A percentile compares a stretch with the other conserved stretches of the same genome.
These are phyloP conservation scores for Artemia sinica DNA, from an alignment of 2,888 invertebrate genomes.

Conservation along the genomic window DNA sequence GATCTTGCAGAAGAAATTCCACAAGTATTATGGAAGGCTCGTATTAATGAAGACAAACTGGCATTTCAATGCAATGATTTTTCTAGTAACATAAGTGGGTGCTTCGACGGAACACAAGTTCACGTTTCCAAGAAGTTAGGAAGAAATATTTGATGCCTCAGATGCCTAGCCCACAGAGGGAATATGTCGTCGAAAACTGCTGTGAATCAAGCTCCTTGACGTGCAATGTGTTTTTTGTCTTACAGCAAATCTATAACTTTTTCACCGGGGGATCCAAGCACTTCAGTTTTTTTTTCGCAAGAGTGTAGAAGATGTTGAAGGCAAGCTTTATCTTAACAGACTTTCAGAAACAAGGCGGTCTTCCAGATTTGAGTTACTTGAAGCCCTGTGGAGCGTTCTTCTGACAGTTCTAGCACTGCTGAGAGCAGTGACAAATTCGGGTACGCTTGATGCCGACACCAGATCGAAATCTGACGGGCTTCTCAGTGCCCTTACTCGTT, in stretches of 20 bases:
- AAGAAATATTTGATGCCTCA: background rate
- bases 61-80: background rate
- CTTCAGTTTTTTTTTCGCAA: no score
- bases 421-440: no score
- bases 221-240: no score
- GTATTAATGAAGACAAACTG: background rate
- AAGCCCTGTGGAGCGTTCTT: no score
- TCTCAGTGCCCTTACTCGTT: no score
- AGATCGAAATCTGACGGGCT: no score
- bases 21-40: background rate
- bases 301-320: background rate
- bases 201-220: background rate
- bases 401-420: no score
- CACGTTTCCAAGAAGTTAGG: background rate
- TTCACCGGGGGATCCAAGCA: no score
- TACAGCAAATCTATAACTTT: no score
- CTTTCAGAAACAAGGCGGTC: no score
- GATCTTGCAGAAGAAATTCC: background rate
- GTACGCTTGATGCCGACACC: no score
- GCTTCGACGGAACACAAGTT: background rate
- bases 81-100: background rate
- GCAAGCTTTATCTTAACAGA: background rate
- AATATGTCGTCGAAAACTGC: background rate
- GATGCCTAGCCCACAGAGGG: conserved; percentile 2
- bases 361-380: no score